Conservation (phyloP, 2,888 invertebrate species). For the Philereme transversata region DNA sequence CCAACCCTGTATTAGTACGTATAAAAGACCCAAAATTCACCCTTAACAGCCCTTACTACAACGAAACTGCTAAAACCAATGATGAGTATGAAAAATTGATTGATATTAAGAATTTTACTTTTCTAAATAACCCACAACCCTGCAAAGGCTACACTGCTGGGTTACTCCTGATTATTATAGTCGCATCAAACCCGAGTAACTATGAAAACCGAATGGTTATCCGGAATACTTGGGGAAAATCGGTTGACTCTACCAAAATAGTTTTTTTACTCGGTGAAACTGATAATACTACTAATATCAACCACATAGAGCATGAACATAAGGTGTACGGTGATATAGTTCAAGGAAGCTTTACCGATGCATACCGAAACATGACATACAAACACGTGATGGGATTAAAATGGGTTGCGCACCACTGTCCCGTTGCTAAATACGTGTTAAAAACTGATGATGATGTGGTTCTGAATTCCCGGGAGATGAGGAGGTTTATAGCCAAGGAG, state of each 20-base stretch:
- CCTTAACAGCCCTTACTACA: slow-evolving; percentile 55
- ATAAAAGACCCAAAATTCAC: slow-evolving; percentile 55
- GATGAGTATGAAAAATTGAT: slow-evolving; percentile 71
- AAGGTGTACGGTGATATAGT: slow-evolving; percentile 86
- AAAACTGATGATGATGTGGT: slow-evolving; percentile 92
- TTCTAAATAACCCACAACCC: slow-evolving; percentile 83
- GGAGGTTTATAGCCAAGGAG: slow-evolving; percentile 81
- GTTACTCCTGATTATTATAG: slow-evolving; percentile 85
- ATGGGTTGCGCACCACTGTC: slow-evolving; percentile 89
- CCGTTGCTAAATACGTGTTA: slow-evolving; percentile 86
- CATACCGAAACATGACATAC: slow-evolving; percentile 92
- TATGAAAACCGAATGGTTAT: slow-evolving; percentile 86
- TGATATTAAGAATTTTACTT: slow-evolving; percentile 85
- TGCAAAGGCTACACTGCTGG: slow-evolving; percentile 71
- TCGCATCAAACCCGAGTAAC: slow-evolving; percentile 88
- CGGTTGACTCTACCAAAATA: slow-evolving; percentile 79
- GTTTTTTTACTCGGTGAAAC: slow-evolving; percentile 87
- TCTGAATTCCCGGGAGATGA: slow-evolving; percentile 86
- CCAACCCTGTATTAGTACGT: slow-evolving; percentile 38
- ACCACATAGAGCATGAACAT: slow-evolving; percentile 80
- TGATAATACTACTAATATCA: slow-evolving; percentile 50
- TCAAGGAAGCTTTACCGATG: slow-evolving; percentile 90
- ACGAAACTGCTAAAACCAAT: slow-evolving; percentile 29
- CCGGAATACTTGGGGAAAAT: slow-evolving; percentile 89
- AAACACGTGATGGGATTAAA: slow-evolving; percentile 93